A percentile compares a stretch with the other conserved stretches of the same genome.
Evolutionary conservation across 2,888 invertebrate species (phyloP).

Genomic region (Criorhina ranunculi): DNA sequence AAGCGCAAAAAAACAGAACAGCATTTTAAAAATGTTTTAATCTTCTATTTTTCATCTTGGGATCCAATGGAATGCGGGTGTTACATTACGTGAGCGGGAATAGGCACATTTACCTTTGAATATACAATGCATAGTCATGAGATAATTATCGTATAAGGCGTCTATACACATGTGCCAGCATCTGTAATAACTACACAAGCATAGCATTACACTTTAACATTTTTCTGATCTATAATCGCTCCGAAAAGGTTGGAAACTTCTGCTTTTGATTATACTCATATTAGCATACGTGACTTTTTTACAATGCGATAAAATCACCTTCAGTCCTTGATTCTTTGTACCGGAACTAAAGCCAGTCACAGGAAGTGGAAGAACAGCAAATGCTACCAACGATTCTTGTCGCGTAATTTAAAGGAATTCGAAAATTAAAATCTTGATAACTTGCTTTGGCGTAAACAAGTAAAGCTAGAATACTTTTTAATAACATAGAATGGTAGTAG

Average conservation of each 20-base stretch:
- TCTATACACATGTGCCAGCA: too few relatives aligned
- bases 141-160: too few relatives aligned
- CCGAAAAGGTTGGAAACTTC: background rate
- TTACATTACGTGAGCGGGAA: too few relatives aligned
- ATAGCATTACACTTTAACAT: too few relatives aligned
- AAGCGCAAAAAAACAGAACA: too few relatives aligned
- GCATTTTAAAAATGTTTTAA: too few relatives aligned
- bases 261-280: background rate
- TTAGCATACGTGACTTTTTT: slow-evolving; percentile 23
- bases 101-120: too few relatives aligned
- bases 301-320: slow-evolving; percentile 27
- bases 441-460: background rate
- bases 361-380: slow-evolving; percentile 14
- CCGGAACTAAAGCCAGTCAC: background rate
- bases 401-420: slow-evolving; percentile 46
- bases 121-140: too few relatives aligned
- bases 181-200: too few relatives aligned
- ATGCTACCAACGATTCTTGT: slow-evolving; percentile 27
- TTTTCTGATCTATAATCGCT: too few relatives aligned
- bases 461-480: slow-evolving; percentile 35
- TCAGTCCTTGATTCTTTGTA: slow-evolving; percentile 8
- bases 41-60: too few relatives aligned
- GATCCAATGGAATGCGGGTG: too few relatives aligned
- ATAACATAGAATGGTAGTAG: slow-evolving; percentile 22
- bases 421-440: slow-evolving; percentile 43